Base-by-base conservation (phyloP, 1,140 invertebrate genomes). In the Drosophila kohkoa region DNA sequence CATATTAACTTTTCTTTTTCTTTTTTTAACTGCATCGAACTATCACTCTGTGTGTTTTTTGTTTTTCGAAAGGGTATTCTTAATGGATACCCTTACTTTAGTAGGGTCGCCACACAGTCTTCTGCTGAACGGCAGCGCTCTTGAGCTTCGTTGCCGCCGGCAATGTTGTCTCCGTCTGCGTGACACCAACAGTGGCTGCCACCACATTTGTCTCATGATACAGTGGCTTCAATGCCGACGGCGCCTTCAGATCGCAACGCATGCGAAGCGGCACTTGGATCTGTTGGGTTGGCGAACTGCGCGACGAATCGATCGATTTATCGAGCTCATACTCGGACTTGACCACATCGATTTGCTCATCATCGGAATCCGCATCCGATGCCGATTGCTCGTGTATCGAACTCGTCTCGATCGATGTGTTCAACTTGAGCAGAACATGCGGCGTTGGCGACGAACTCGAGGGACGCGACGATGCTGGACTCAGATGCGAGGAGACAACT, bases 51-150 rank as follows among this genome's bases (percentile, higher is more conserved):
- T 74, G 28, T 69, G 64, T 68, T 48, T 67, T n/a, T 57, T 30
- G 15, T 15, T 15, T 15, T 38, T 32, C 28, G 32, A 62, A 54
- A 46, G 54, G 25, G 10, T 58, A 43, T 15, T 8, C 16, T 38
- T 55, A 5, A 1, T 16, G 1, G 15, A 25, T 25, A 25, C 20
- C 20, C 3, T 25, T 5, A 5, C 38, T 48, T 94, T 94, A 96
- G 93, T 96, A 96, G 11, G 96, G 96, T 81, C 96, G 93, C 96
- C 96, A 96, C 8, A 96, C 95, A 11, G 95, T 94, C 93, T 96
- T 96, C 13, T 94, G 93, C 15, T 93, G 92, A 25, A 93, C 93
- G 79, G 94, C 93, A 4, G 94, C 82, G 32, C 94, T 94, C 71
- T 92, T 92, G 2, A 92, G 77, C 69, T 92, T 92, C 1, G 91